Conservation (phyloP, 2,888 invertebrate species). For the Horisme vitalbata region DNA sequence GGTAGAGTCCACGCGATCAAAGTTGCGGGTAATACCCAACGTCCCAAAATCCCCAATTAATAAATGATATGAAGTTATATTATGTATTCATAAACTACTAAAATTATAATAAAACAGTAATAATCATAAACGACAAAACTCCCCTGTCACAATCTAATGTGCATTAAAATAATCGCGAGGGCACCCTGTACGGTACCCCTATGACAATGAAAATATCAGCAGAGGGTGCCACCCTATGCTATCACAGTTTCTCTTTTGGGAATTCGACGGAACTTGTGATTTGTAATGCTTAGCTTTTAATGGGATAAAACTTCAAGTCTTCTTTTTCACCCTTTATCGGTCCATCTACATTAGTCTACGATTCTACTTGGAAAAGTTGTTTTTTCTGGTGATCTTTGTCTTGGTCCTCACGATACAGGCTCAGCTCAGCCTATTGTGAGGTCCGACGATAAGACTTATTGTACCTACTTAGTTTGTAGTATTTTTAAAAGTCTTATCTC, state of each 20-base stretch:
- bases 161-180: slow-evolving; percentile 55
- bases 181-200: slow-evolving; percentile 29
- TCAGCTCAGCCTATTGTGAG: no score
- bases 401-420: no score
- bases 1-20: no score
- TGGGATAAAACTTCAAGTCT: slow-evolving; percentile 9
- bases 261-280: slow-evolving; percentile 24
- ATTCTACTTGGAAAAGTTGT: no score
- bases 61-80: no score
- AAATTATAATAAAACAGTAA: slow-evolving; percentile 21
- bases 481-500: no score
- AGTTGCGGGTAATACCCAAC: no score
- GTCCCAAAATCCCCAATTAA: no score
- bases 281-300: slow-evolving; percentile 27
- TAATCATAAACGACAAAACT: slow-evolving; percentile 17
- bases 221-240: slow-evolving; percentile 15
- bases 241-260: slow-evolving; percentile 20
- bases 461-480: no score
- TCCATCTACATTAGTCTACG: neutral
- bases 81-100: slow-evolving; percentile 1
- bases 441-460: no score
- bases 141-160: slow-evolving; percentile 47
- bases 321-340: neutral
- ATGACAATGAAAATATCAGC: slow-evolving; percentile 24
- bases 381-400: no score